Base-by-base conservation (phyloP, 2,113 vertebrate species). In the Elachura formosa region DNA sequence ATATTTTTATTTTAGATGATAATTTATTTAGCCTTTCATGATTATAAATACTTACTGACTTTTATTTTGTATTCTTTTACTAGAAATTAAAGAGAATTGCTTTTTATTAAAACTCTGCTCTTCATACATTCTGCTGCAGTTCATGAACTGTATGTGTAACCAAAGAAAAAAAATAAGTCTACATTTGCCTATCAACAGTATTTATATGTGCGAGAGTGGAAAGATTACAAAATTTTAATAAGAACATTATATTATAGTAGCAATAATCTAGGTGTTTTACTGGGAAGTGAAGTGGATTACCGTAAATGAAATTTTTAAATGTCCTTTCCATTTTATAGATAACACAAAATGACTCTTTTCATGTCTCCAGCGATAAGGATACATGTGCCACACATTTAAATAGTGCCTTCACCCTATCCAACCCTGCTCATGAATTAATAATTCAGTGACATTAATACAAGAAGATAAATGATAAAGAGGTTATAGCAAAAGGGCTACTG, bases 361-460 rank as follows among this genome's bases (percentile, higher is more conserved):
- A 99, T 98, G 98, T 98, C 97, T 97, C 96, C 67, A 85, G 98
- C 34, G 98, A 99, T 99, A 99, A 99, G 98, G 98, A 98, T 98
- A 98, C 98, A 98, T 98, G 98, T 98, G 98, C 97, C 97, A 97
- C 97, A 97, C 95, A 97, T 96, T 98, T 98, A 99, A 99, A 99
- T 97, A 97, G 98, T 98, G 98, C 97, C 98, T 98, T 98, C 98
- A 97, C 97, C 97, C 97, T 93, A 96, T 95, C 97, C 95, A 97
- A 96, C 97, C 95, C 90, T 83, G 93, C 95, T 98, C 97, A 98
- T 98, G 98, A 99, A 98, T 99, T 99, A 99, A 99, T 98, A 98
- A 98, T 99, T 98, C 98, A 98, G 97, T 98, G 98, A 99, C 98
- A 99, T 99, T 99, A 99, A 99, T 99, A 99, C 98, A 98, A 98